These are phyloP conservation scores for Paramisgurnus dabryanus DNA, from an alignment of 2,113 vertebrate species.

Conservation along the genomic window DNA sequence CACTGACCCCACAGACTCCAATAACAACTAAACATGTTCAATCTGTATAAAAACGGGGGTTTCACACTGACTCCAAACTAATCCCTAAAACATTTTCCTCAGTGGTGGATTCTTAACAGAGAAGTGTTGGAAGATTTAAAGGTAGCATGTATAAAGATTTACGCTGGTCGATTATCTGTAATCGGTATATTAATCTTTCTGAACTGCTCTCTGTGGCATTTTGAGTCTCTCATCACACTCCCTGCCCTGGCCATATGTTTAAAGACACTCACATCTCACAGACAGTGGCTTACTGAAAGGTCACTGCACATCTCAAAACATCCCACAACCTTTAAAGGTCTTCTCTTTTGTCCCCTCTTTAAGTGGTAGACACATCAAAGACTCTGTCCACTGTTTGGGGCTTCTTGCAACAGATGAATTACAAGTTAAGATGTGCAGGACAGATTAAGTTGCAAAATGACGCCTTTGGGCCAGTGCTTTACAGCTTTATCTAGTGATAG, in stretches of 20 bases:
- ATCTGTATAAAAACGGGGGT: too few species aligned
- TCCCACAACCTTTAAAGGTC: constrained; percentile 77
- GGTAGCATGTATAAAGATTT: constrained; percentile 58
- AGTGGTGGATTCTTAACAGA: constrained; percentile 62
- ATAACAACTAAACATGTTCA: too few species aligned
- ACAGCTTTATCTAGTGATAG: constrained; percentile 37
- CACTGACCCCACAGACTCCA: too few species aligned
- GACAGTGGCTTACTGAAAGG: constrained; percentile 67
- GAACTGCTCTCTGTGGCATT: constrained; percentile 67
- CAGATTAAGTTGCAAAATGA: constrained; percentile 44
- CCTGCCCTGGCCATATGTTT: constrained; percentile 46
- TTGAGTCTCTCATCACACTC: constrained; percentile 49
- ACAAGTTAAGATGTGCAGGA: constrained; percentile 57
- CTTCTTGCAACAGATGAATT: constrained; percentile 60
- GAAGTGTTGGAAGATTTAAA: constrained; percentile 66
- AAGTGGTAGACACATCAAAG: constrained; percentile 64
- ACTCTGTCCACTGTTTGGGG: constrained; percentile 44
- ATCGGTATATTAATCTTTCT: constrained; percentile 74
- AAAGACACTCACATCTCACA: constrained; percentile 46
- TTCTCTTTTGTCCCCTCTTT: constrained; percentile 66
- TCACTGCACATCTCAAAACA: constrained; percentile 72
- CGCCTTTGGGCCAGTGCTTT: constrained; percentile 32
- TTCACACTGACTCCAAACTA: too few species aligned
- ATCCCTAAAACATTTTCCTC: constrained; percentile 55
- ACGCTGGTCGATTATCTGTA: constrained; percentile 59